A percentile compares a stretch with the other conserved stretches of the same genome.
phyloP scores from a whole-genome alignment of 2,113 vertebrate genomes.

The Cygnus buccinator region DNA sequence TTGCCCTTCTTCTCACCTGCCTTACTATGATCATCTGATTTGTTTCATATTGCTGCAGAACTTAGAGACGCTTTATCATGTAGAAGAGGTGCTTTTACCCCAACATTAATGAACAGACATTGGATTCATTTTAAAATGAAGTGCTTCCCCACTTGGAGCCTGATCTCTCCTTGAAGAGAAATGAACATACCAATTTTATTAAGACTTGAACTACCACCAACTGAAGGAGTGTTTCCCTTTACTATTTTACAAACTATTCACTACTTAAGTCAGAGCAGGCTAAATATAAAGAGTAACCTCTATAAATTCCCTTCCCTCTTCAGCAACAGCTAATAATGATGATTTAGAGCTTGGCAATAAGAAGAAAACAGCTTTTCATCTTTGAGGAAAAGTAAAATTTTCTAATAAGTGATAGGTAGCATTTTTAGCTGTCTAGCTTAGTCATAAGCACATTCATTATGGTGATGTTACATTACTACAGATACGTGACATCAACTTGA shows the following conservation, averaged over 20 bases:
- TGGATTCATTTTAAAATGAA: neutral
- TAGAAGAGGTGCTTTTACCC: neutral
- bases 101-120: neutral
- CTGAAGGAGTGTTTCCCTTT: neutral
- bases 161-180: neutral
- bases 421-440: neutral
- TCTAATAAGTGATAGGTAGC: neutral
- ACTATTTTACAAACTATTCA: neutral
- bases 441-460: neutral
- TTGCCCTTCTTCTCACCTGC: neutral
- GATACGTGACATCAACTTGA: neutral
- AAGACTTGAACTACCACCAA: neutral
- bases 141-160: neutral
- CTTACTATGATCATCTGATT: neutral
- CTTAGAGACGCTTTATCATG: neutral
- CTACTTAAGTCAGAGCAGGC: neutral
- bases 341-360: neutral
- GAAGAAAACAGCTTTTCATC: neutral
- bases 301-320: fast-evolving
- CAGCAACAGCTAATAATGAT: neutral
- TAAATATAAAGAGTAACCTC: neutral
- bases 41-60: neutral
- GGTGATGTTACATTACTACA: neutral
- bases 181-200: neutral
- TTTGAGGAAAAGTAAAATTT: neutral